Percentiles rank a stretch among this genome's conserved stretches.
Conservation (phyloP, 2,797 vertebrate species). For the Pseudocheirus occidentalis region DNA sequence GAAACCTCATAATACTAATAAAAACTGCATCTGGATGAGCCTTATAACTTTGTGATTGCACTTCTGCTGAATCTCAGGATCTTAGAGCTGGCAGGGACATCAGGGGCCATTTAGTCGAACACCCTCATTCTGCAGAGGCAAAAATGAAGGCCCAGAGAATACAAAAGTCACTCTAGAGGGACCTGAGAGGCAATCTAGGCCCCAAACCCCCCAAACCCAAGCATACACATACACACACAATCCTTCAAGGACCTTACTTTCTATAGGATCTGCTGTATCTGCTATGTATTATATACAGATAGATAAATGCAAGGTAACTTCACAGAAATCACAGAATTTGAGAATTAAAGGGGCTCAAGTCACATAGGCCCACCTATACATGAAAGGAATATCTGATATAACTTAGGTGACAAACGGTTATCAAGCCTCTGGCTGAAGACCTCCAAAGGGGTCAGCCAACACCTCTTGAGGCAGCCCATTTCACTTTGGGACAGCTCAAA, state of each 20-base stretch:
- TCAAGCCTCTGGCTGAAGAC: background rate
- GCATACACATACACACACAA: background rate
- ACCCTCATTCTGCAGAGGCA: background rate
- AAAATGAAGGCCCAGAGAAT: background rate
- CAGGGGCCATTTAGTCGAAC: background rate
- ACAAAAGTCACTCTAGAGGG: background rate
- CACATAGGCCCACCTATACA: background rate
- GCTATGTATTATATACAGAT: background rate
- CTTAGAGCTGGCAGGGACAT: background rate
- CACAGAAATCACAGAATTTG: background rate
- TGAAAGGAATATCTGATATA: background rate
- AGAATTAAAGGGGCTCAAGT: background rate
- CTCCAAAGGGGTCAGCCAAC: background rate
- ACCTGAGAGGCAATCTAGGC: background rate
- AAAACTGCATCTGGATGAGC: slow-evolving; percentile 58
- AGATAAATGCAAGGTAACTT: background rate
- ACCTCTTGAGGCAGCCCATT: background rate
- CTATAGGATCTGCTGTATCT: background rate
- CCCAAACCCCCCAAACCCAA: background rate
- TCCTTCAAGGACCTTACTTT: background rate
- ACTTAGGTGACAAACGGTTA: background rate
- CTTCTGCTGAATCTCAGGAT: slow-evolving; percentile 25
- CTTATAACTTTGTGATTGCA: background rate
- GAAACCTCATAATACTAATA: slow-evolving; percentile 58
- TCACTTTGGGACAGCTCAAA: background rate